These are phyloP conservation scores for Dasypogon diadema DNA, from an alignment of 2,888 invertebrate species.

Conservation along the genomic window DNA sequence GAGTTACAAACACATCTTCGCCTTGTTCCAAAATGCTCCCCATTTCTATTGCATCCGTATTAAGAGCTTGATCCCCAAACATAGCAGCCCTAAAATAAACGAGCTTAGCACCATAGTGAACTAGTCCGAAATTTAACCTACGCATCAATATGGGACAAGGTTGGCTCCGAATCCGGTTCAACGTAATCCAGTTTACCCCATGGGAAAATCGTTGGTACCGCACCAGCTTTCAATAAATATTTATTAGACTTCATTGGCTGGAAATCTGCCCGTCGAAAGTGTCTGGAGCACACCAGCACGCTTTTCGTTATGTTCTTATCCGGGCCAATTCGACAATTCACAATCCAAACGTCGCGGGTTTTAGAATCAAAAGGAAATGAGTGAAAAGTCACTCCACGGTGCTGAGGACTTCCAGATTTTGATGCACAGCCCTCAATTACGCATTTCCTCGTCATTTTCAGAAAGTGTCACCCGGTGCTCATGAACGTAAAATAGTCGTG, in stretches of 20 bases:
- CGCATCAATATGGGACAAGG: background rate
- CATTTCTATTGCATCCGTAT: background rate
- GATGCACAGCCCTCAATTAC: conserved; percentile 65
- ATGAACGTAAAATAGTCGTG: too few species aligned
- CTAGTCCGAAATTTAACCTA: too few species aligned
- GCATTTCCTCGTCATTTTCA: conserved; percentile 65
- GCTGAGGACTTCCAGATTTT: conserved; percentile 63
- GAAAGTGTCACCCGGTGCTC: too few species aligned
- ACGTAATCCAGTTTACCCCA: conserved; percentile 69
- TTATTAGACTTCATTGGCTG: conserved; percentile 77
- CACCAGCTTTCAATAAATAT: conserved; percentile 78
- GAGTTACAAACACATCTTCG: background rate
- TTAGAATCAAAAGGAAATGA: conserved; percentile 77
- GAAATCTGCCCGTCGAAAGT: conserved; percentile 81
- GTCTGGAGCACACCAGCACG: conserved; percentile 80
- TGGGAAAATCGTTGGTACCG: conserved; percentile 80
- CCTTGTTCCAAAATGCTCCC: background rate
- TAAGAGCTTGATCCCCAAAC: background rate
- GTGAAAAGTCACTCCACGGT: conserved; percentile 80
- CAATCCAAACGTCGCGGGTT: conserved; percentile 75
- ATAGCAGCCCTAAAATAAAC: background rate
- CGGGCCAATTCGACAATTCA: conserved; percentile 72
- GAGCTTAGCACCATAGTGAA: background rate
- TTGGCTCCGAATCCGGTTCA: conserved; percentile 60
- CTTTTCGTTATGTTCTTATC: conserved; percentile 72